phyloP scores from a whole-genome alignment of 2,113 vertebrate genomes.

The Corydoras maculifer region DNA sequence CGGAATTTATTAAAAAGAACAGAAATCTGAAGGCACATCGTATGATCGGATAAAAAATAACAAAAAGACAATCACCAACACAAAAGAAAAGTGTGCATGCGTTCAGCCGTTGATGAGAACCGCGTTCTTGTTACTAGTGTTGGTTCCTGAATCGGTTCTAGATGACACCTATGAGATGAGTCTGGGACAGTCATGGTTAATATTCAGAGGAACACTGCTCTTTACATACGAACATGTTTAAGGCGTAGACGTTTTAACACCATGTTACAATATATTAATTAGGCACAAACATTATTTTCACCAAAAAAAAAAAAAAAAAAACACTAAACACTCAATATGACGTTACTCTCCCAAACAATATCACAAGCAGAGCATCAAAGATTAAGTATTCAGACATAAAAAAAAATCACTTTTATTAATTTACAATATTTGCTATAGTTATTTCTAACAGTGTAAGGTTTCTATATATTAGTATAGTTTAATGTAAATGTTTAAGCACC shows the following conservation, averaged over 20 bases:
- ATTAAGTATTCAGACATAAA: conserved; percentile 2
- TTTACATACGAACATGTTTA: conserved; percentile 1
- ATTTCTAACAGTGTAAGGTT: not conserved
- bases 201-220: not conserved
- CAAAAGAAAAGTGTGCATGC: not conserved
- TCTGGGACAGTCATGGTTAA: not conserved
- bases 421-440: not conserved
- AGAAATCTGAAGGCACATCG: conserved; percentile 33
- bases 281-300: conserved; percentile 17
- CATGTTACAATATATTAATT: conserved; percentile 20
- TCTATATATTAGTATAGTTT: no score
- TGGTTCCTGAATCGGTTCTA: not conserved
- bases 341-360: conserved; percentile 1
- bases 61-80: not conserved
- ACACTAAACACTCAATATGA: not conserved
- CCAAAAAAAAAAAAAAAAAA: not conserved
- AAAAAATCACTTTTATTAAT: not conserved
- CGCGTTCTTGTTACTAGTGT: not conserved
- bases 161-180: not conserved
- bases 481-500: no score
- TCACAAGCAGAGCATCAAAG: not conserved
- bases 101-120: conserved; percentile 1
- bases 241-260: conserved; percentile 20
- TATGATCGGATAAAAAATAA: conserved; percentile 5
- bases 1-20: conserved; percentile 35